Conservation (phyloP, 53 echinoderm and acorn worm genomes). For the Apostichopus leukothele region DNA sequence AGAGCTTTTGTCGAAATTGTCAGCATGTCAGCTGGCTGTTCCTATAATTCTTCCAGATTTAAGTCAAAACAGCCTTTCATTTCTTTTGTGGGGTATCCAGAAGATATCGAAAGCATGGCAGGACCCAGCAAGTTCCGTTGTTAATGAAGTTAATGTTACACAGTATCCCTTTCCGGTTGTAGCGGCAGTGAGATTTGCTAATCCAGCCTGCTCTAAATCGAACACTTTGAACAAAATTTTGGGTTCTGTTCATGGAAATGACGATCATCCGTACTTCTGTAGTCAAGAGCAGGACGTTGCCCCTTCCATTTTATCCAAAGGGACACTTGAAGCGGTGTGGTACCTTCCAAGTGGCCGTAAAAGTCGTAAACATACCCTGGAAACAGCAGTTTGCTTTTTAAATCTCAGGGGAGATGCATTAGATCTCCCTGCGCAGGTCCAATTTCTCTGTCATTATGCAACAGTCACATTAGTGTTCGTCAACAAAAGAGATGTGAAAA, state of each 20-base stretch:
- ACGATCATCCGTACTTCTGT: conserved; percentile 24
- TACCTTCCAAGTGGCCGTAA: not conserved
- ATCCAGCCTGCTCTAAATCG: conserved; percentile 1
- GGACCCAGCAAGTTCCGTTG: not conserved
- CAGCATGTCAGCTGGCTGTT: conserved; percentile 44
- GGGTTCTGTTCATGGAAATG: conserved; percentile 31
- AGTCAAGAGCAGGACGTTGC: not conserved
- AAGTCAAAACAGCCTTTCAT: not conserved
- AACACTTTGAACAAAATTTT: conserved; percentile 40
- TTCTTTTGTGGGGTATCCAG: conserved; percentile 19
- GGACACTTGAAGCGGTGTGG: conserved; percentile 36
- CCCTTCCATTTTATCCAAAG: not conserved
- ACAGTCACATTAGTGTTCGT: not conserved
- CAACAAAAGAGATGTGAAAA: not conserved
- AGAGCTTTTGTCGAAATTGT: not conserved
- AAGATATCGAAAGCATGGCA: conserved; percentile 20
- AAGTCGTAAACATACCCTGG: not conserved
- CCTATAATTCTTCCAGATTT: not conserved
- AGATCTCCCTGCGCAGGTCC: not conserved
- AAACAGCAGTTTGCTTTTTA: not conserved
- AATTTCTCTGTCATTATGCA: not conserved
- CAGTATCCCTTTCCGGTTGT: conserved; percentile 7
- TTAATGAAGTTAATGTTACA: not conserved
- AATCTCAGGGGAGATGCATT: conserved; percentile 24
- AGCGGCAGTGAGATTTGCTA: not conserved